Conservation (phyloP, 1,140 invertebrate species). For the Rhynchophorus ferrugineus region DNA sequence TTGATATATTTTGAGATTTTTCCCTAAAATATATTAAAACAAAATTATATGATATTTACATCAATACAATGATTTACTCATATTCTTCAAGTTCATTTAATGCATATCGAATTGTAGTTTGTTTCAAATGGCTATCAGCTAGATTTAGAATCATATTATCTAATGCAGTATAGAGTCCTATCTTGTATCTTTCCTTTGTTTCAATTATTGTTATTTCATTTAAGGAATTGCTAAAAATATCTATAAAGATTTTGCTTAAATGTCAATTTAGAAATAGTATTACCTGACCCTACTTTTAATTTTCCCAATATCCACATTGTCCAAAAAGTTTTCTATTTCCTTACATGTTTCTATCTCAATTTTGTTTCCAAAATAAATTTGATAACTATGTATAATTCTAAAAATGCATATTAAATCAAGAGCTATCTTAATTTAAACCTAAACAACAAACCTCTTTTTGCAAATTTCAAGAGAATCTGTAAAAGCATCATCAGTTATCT, state of each 20-base stretch:
- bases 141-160: constrained; percentile 11
- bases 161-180: constrained; percentile 8
- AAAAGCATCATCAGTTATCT: constrained; percentile 3
- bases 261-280: background rate
- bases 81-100: constrained; percentile 13
- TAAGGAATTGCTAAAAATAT: background rate
- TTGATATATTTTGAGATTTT: constrained; percentile 4
- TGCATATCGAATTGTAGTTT: constrained; percentile 10
- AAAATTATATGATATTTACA: constrained; percentile 1
- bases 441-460: constrained; percentile 5
- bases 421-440: background rate
- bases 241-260: background rate
- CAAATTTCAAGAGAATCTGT: constrained; percentile 6
- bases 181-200: constrained; percentile 6
- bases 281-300: too few relatives aligned
- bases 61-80: constrained; percentile 6
- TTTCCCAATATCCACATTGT: too few relatives aligned
- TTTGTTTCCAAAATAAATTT: constrained; percentile 17
- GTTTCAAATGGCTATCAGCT: constrained; percentile 14
- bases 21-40: constrained; percentile 10
- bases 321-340: constrained; percentile 15
- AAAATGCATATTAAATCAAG: constrained; percentile 1
- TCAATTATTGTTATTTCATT: background rate
- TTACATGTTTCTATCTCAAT: constrained; percentile 20
- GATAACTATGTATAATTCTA: constrained; percentile 22